Conservation (phyloP, 2,113 vertebrate species). For the Percina caprodes region DNA sequence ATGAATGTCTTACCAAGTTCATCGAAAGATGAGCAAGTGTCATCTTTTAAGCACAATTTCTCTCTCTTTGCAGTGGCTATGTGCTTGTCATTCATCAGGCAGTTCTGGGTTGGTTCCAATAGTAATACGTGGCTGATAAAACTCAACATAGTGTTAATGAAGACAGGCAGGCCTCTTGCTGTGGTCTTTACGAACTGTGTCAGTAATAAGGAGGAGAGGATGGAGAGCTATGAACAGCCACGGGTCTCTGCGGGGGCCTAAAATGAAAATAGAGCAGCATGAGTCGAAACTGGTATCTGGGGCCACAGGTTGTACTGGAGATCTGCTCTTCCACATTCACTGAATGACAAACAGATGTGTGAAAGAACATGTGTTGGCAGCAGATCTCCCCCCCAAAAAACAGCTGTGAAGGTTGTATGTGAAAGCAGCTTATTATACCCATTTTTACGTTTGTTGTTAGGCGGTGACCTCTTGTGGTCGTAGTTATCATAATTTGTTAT, state of each 20-base stretch:
- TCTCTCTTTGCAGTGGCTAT: not conserved
- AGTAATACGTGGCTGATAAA: constrained; percentile 17
- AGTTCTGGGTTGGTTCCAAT: constrained; percentile 43
- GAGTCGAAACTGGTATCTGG: constrained; percentile 15
- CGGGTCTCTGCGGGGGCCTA: constrained; percentile 53
- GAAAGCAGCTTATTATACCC: too few relatives aligned
- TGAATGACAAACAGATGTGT: not conserved
- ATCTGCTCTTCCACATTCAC: not conserved
- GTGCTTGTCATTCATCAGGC: constrained; percentile 42
- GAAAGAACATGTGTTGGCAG: not conserved
- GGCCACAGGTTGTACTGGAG: constrained; percentile 17
- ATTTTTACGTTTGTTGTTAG: too few relatives aligned
- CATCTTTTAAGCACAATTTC: constrained; percentile 1
- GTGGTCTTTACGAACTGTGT: constrained; percentile 57
- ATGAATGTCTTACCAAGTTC: constrained; percentile 34
- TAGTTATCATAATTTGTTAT: too few relatives aligned
- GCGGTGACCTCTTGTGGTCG: too few relatives aligned
- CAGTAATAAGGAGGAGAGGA: constrained; percentile 20
- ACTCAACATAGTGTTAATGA: constrained; percentile 24
- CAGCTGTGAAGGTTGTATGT: too few relatives aligned
- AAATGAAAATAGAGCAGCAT: constrained; percentile 72
- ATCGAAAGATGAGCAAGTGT: constrained; percentile 30
- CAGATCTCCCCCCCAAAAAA: too few relatives aligned
- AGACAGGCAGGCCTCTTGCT: constrained; percentile 29
- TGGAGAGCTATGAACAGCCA: constrained; percentile 48